Evolutionary conservation across 1,140 invertebrate genomes (phyloP).

Genomic region (Macrobrachium nipponense): DNA sequence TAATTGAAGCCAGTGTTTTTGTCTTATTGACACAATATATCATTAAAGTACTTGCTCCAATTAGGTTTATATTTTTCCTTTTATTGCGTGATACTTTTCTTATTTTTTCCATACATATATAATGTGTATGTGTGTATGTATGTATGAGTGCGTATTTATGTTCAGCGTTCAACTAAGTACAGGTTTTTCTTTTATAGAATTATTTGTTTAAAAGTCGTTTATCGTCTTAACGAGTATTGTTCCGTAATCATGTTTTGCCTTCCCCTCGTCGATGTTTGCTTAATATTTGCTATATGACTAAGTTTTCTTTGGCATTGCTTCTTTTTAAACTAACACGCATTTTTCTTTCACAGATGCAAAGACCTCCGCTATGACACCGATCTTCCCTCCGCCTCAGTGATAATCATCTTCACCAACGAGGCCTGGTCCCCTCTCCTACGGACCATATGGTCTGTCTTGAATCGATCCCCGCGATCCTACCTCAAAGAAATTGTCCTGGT

Average conservation of each 20-base stretch:
- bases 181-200: no score
- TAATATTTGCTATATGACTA: not conserved
- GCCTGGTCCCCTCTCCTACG: slow-evolving; percentile 85
- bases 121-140: no score
- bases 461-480: slow-evolving; percentile 77
- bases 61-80: no score
- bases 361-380: slow-evolving; percentile 71
- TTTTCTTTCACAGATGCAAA: slow-evolving; percentile 70
- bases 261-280: not conserved
- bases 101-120: no score
- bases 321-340: not conserved
- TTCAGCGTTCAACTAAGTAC: no score
- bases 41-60: no score
- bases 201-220: no score
- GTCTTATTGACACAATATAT: no score
- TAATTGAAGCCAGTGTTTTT: no score
- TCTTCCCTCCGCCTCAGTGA: slow-evolving; percentile 75
- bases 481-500: slow-evolving; percentile 89
- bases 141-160: not conserved
- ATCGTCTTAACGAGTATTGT: not conserved
- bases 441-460: slow-evolving; percentile 89
- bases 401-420: slow-evolving; percentile 93
- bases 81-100: no score
- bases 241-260: not conserved
- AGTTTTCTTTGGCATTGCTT: not conserved